Evolutionary conservation across 2,797 vertebrate genomes (phyloP).

Genomic region (Mormyrus hasselquistii): DNA sequence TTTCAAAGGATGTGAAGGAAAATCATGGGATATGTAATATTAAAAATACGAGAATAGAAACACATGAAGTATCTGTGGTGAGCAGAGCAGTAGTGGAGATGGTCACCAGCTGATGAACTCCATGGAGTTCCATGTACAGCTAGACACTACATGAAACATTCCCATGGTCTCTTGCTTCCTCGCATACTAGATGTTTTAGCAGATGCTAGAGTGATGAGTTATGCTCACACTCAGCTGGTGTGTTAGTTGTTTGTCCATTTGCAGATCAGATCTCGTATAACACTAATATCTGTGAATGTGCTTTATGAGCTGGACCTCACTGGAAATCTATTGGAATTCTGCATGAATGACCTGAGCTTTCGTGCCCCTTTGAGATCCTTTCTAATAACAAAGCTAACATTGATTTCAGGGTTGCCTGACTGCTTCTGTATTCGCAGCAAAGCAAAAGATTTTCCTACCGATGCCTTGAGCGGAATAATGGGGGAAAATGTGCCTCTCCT

Average conservation of each 20-base stretch:
- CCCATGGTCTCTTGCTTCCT: neutral
- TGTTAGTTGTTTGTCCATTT: neutral
- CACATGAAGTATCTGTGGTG: neutral
- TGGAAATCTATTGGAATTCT: conserved; percentile 21
- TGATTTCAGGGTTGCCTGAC: conserved; percentile 32
- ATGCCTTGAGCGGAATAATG: neutral
- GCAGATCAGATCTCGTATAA: conserved; percentile 19
- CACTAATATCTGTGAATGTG: conserved; percentile 29
- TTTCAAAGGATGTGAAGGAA: neutral
- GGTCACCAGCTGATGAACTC: neutral
- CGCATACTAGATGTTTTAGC: neutral
- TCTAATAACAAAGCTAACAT: conserved; percentile 29
- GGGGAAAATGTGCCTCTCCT: neutral
- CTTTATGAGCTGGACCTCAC: conserved; percentile 23
- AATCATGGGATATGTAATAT: neutral
- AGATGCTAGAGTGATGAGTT: conserved; percentile 21
- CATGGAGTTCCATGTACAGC: neutral
- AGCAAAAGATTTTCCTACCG: conserved; percentile 14
- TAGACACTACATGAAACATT: neutral
- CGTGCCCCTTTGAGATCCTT: conserved; percentile 26
- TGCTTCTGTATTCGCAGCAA: conserved; percentile 12
- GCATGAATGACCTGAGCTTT: conserved; percentile 25
- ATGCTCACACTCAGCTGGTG: neutral
- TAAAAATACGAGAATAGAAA: neutral
- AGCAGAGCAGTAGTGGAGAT: neutral